These are phyloP conservation scores for Microcebus murinus DNA, from an alignment of 2,113 vertebrate species.

Conservation along the genomic window DNA sequence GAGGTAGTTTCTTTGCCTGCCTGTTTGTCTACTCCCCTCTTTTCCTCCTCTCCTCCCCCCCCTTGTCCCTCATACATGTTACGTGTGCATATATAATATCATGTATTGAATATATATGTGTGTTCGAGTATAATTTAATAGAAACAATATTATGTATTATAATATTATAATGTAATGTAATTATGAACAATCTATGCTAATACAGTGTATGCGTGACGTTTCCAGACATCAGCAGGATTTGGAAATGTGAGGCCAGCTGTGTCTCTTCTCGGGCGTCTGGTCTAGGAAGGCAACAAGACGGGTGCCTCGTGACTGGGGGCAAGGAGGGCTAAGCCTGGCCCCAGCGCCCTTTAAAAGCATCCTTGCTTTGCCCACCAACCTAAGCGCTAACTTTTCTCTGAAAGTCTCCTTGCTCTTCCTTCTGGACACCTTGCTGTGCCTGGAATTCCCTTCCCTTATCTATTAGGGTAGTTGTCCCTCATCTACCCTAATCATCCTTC, in stretches of 20 bases:
- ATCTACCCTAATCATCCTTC: background rate
- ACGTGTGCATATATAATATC: background rate
- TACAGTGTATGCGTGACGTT: background rate
- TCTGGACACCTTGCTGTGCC: background rate
- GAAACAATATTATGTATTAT: background rate
- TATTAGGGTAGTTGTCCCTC: background rate
- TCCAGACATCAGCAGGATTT: background rate
- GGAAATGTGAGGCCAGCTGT: background rate
- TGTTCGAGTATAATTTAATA: background rate
- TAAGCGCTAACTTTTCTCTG: background rate
- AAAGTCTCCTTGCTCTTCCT: background rate
- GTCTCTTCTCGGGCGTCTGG: background rate
- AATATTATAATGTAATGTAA: background rate
- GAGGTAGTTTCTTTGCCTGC: background rate
- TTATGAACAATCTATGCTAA: background rate
- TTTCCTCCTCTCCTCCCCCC: no score
- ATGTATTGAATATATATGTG: background rate
- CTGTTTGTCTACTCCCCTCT: background rate
- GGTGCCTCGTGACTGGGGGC: background rate
- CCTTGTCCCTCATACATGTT: background rate
- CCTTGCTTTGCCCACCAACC: background rate
- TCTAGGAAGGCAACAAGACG: background rate
- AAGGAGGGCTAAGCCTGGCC: background rate
- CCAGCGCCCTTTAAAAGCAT: background rate
- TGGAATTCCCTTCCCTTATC: background rate